These are phyloP conservation scores for Trichomalopsis sarcophagae DNA, from an alignment of 1,140 invertebrate species.

Conservation along the genomic window DNA sequence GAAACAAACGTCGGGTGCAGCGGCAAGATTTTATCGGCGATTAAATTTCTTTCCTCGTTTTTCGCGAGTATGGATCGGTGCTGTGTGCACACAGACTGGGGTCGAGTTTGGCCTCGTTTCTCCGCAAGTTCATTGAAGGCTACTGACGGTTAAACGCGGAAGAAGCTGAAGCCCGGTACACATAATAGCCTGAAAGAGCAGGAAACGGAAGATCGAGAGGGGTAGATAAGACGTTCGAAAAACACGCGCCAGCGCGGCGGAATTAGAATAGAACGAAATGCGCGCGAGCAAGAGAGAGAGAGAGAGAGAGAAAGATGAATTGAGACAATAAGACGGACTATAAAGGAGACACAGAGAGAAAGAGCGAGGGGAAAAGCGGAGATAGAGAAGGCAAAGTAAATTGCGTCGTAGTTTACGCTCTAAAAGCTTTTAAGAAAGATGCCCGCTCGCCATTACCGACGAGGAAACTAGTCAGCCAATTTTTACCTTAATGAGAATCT, in stretches of 20 bases:
- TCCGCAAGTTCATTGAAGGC: constrained; percentile 25
- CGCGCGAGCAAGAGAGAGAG: neutral
- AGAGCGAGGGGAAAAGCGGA: neutral
- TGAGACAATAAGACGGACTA: constrained; percentile 25
- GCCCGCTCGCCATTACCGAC: neutral
- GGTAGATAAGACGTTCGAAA: constrained; percentile 6
- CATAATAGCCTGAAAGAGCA: neutral
- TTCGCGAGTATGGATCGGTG: neutral
- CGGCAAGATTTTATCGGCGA: constrained; percentile 8
- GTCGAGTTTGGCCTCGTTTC: constrained; percentile 31
- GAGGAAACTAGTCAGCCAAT: constrained; percentile 35
- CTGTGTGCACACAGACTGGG: neutral
- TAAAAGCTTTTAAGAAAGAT: constrained; percentile 47
- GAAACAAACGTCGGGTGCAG: neutral
- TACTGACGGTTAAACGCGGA: constrained; percentile 11
- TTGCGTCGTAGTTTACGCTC: constrained; percentile 45
- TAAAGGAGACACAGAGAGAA: constrained; percentile 4
- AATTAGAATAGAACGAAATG: constrained; percentile 30
- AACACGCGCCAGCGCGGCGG: neutral
- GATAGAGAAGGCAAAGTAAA: constrained; percentile 22
- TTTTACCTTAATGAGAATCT: constrained; percentile 47
- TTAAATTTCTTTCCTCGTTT: constrained; percentile 7
- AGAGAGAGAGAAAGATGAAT: constrained; percentile 33
- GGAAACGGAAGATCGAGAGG: too few relatives aligned
- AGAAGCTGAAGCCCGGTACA: neutral